Evolutionary conservation across 2,888 invertebrate species (phyloP), one percentile per base, ranked within the genome.

Genomic region (Actias luna): DNA sequence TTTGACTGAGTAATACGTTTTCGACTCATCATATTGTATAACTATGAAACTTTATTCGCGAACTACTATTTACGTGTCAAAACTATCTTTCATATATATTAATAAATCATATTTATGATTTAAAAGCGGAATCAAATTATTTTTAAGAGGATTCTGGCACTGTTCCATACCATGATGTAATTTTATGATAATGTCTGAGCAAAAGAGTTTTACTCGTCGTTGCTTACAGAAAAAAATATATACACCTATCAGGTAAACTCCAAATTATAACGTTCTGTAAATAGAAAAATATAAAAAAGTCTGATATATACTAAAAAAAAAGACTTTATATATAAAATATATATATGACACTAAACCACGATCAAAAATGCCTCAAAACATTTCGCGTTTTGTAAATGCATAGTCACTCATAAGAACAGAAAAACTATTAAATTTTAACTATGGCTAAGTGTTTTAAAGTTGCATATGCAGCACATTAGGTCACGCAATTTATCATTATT

Each of bases 1-100:
- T 69, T 60, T 64, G 62, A 67, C 73, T 62, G 72, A 80, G 82
- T 78, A 81, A 82, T 80, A 84, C 76, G 70, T 70, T 71, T 75
- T 72, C 83, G 83, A 85, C 78, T 84, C 84, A 84, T 65, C 72
- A 69, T 71, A 74, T 77, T 72, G 75, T 78, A 73, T 75, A 78
- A 79, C 72, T 74, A 76, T 68, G 70, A 75, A 58, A 64, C 67
- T 69, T 70, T 71, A 65, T 68, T 67, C 55, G 64, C 62, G 58
- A 68, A 63, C 27, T 52, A 25, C n/a, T 25, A 14, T 46, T 52
- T 16, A 16, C 29, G 52, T 16, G 16, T 52, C 4, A 5, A 14
- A 27, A 27, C n/a, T 12, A n/a, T n/a, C n/a, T 27, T 50, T 50
- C 42, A 18, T 12, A 50, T 25, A 50, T 14, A 50, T 5, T n/a